A percentile compares a stretch with the other conserved stretches of the same genome.
Conservation (phyloP, 2,797 vertebrate species). For the Todus mexicanus region DNA sequence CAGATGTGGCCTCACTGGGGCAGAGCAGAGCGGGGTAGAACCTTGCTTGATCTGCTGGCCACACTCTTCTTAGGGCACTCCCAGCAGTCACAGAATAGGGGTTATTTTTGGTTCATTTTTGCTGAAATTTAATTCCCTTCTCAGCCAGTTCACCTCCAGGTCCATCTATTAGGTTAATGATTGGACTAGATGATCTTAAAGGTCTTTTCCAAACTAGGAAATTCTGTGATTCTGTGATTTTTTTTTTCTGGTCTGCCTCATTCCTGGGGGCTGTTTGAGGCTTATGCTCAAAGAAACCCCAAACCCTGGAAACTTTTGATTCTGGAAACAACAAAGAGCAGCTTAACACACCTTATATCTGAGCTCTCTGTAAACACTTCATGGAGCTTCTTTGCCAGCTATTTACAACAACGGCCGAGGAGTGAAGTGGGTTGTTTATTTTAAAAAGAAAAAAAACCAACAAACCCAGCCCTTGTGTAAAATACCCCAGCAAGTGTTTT, state of each 20-base stretch:
- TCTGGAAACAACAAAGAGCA: neutral
- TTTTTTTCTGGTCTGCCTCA: neutral
- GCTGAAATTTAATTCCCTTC: neutral
- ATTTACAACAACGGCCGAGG: neutral
- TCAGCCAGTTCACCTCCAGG: neutral
- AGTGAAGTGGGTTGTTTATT: neutral
- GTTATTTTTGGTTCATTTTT: neutral
- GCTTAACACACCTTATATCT: neutral
- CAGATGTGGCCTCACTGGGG: neutral
- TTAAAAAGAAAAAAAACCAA: neutral
- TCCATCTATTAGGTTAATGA: too few relatives aligned
- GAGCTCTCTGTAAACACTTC: neutral
- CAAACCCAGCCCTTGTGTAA: neutral
- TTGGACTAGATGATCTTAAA: too few relatives aligned
- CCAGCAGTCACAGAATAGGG: neutral
- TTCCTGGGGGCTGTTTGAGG: rapidly evolving
- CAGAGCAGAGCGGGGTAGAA: neutral
- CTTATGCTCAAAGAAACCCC: neutral
- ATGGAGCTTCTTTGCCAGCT: neutral
- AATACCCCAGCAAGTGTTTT: neutral
- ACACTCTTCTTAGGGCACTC: neutral
- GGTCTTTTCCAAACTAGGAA: too few relatives aligned
- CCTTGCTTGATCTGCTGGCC: neutral
- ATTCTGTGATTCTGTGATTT: too few relatives aligned
- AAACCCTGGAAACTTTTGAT: neutral